A percentile compares a stretch with the other conserved stretches of the same genome.
Conservation (phyloP, 2,888 invertebrate genomes). For the Acleris laterana region DNA sequence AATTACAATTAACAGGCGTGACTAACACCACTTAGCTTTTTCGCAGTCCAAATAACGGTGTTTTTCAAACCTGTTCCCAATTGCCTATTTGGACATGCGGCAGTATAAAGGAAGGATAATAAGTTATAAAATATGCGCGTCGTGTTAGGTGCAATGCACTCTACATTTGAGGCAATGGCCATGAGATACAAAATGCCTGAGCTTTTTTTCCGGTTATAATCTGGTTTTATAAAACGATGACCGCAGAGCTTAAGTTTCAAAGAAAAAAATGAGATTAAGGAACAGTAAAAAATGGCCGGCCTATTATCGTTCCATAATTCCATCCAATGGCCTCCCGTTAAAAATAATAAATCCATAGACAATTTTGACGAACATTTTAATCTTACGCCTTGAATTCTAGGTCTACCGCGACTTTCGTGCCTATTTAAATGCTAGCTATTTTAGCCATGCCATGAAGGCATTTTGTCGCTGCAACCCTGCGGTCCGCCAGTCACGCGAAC, state of each 20-base stretch:
- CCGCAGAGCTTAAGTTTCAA: neutral
- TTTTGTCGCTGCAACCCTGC: slow-evolving; percentile 49
- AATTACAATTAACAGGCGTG: slow-evolving; percentile 29
- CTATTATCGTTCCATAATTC: no score
- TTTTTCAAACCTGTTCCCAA: slow-evolving; percentile 52
- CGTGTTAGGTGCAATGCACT: slow-evolving; percentile 43
- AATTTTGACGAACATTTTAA: no score
- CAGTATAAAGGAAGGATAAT: slow-evolving; percentile 36
- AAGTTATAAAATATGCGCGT: slow-evolving; percentile 43
- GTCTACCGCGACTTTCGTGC: neutral
- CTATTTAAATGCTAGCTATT: slow-evolving; percentile 31
- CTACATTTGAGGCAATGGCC: slow-evolving; percentile 36
- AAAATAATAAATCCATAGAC: no score
- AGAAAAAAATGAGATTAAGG: no score
- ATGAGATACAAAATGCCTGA: slow-evolving; percentile 29
- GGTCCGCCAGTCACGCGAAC: slow-evolving; percentile 45
- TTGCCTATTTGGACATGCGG: slow-evolving; percentile 44
- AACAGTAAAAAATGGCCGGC: no score
- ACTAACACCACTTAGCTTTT: slow-evolving; percentile 33
- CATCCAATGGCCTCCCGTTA: no score
- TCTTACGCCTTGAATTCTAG: neutral
- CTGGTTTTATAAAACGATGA: slow-evolving; percentile 18
- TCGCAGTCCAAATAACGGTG: slow-evolving; percentile 45
- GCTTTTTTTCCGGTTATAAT: slow-evolving; percentile 22
- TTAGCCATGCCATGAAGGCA: slow-evolving; percentile 30